Evolutionary conservation across 2,888 invertebrate species (phyloP).

Genomic region (Synergus laeviventris): DNA sequence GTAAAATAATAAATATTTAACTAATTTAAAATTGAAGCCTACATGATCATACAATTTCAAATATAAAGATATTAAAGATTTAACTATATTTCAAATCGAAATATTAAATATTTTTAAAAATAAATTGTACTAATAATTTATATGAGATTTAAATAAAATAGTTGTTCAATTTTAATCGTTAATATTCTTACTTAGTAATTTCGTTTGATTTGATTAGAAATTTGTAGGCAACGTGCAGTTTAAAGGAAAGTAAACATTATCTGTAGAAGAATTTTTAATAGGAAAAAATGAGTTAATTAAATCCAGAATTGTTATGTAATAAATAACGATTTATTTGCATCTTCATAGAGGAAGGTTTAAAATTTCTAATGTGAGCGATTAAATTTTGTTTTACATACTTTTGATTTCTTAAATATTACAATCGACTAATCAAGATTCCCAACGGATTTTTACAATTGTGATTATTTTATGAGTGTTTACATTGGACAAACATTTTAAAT

Average conservation of each 20-base stretch:
- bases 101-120: no score
- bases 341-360: not conserved
- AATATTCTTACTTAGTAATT: not conserved
- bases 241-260: not conserved
- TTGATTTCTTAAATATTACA: not conserved
- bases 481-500: not conserved
- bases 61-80: no score
- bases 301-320: not conserved
- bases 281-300: not conserved
- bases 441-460: not conserved
- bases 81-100: no score
- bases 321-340: not conserved
- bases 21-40: no score
- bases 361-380: not conserved
- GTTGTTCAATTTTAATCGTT: no score
- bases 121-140: no score
- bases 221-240: not conserved
- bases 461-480: not conserved
- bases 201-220: not conserved
- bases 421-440: not conserved
- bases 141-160: no score
- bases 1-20: no score
- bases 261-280: not conserved
- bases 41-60: no score
- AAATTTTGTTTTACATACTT: not conserved